Conservation (phyloP, 2,888 invertebrate species). For the Campoletis raptor region DNA sequence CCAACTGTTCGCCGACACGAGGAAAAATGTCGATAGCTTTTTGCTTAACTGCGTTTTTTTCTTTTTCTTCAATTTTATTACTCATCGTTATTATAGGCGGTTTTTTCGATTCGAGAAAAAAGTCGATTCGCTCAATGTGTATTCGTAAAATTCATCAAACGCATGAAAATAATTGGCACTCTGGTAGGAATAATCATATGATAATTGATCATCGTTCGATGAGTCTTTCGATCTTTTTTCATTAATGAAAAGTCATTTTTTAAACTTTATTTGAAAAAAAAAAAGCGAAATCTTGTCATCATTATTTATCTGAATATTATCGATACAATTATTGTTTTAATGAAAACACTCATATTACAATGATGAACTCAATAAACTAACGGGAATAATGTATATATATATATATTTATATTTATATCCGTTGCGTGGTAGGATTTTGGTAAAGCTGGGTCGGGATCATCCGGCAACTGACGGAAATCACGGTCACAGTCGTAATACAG, state of each 20-base stretch:
- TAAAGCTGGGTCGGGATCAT: not conserved
- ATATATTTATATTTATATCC: not conserved
- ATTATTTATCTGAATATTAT: not conserved
- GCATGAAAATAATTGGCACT: not conserved
- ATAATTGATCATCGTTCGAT: too few species aligned
- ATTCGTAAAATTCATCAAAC: not conserved
- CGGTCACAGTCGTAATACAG: conserved; percentile 14
- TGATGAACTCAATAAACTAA: not conserved
- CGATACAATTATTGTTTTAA: not conserved
- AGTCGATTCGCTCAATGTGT: not conserved
- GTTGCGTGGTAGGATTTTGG: not conserved
- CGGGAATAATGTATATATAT: not conserved
- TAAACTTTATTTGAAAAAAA: not conserved
- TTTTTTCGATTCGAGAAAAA: not conserved
- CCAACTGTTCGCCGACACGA: conserved; percentile 8
- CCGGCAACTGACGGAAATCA: conserved; percentile 28
- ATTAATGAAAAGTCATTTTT: not conserved
- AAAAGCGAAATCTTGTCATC: not conserved
- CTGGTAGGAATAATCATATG: too few species aligned
- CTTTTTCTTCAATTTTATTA: conserved; percentile 20
- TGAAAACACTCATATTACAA: not conserved
- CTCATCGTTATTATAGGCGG: not conserved
- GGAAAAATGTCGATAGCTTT: conserved; percentile 42
- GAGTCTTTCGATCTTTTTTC: not conserved
- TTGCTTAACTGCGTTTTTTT: not conserved